phyloP scores from a whole-genome alignment of 2,888 invertebrate species.

The Ametastegia equiseti region DNA sequence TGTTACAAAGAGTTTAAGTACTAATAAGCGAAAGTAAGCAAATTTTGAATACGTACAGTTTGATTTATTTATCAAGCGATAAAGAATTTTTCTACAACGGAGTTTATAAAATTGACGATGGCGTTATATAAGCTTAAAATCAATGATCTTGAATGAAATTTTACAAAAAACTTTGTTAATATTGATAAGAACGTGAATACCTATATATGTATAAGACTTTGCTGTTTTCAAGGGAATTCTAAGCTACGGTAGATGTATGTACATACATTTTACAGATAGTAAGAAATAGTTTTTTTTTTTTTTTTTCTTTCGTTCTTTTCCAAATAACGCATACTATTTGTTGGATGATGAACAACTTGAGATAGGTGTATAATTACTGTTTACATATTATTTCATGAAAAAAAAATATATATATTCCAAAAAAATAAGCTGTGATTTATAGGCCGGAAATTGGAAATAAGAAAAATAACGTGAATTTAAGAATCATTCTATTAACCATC shows the following conservation, averaged over 20 bases:
- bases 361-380: neutral
- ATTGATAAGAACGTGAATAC: slow-evolving; percentile 24
- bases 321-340: slow-evolving; percentile 20
- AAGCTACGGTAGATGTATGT: neutral
- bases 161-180: slow-evolving; percentile 1
- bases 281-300: neutral
- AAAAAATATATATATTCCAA: slow-evolving; percentile 39
- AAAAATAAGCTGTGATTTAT: slow-evolving; percentile 40
- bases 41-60: neutral
- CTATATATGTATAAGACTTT: too few species aligned
- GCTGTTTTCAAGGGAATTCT: slow-evolving; percentile 5
- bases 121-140: neutral
- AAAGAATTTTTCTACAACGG: slow-evolving; percentile 28
- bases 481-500: neutral
- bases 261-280: neutral
- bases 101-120: slow-evolving; percentile 26
- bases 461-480: neutral
- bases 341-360: neutral
- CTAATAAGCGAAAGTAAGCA: neutral
- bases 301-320: too few species aligned
- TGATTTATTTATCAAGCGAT: slow-evolving; percentile 2
- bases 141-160: neutral
- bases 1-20: neutral
- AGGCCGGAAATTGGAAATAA: neutral
- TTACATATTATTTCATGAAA: too few species aligned